phyloP scores from a whole-genome alignment of 2,797 vertebrate genomes.

The Otolemur crassicaudatus region DNA sequence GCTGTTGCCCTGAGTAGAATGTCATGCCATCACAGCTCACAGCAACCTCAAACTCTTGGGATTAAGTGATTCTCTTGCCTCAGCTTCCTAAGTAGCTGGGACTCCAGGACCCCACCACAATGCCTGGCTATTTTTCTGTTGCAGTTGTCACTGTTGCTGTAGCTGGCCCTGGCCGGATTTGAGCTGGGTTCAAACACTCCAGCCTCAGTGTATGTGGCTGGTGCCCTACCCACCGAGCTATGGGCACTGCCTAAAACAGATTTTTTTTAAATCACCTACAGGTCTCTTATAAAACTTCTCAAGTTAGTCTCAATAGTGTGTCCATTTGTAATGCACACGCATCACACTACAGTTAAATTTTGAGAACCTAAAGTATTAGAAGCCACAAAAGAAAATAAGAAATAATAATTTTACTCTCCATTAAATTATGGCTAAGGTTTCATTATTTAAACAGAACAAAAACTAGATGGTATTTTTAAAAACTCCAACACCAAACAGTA shows the following conservation, averaged over 20 bases:
- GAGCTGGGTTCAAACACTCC: no score
- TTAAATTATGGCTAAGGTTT: background rate
- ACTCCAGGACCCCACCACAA: no score
- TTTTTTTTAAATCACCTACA: background rate
- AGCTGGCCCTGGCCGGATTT: no score
- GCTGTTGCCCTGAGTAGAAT: no score
- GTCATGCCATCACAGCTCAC: no score
- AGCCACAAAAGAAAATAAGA: background rate
- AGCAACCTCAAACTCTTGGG: no score
- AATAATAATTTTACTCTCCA: background rate
- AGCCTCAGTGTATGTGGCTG: no score
- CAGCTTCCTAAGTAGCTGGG: no score
- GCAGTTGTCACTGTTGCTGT: no score
- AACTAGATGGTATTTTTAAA: background rate
- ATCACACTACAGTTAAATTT: background rate
- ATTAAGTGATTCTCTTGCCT: no score
- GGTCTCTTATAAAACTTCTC: background rate
- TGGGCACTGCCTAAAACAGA: background rate
- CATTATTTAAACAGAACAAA: constrained; percentile 4
- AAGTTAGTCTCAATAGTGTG: background rate
- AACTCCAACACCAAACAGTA: background rate
- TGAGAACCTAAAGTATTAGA: background rate
- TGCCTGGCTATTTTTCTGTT: no score
- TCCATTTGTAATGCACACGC: background rate
- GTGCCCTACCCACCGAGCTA: no score